Conservation (phyloP, 2,888 invertebrate species). For the Magallana nippona region DNA sequence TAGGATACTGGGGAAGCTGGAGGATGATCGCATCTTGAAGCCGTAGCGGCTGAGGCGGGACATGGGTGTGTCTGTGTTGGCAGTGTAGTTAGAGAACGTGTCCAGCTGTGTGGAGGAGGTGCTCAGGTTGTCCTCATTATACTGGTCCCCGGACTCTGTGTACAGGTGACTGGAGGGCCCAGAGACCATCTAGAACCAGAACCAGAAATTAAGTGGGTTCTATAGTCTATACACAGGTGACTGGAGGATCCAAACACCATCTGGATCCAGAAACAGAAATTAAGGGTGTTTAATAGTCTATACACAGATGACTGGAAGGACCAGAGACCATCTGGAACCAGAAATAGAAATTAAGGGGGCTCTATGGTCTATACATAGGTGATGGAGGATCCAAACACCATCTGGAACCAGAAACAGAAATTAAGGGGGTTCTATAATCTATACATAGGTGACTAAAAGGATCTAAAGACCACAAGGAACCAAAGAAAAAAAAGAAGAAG, state of each 20-base stretch:
- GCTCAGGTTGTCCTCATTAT: constrained; percentile 52
- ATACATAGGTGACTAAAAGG: no score
- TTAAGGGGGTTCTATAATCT: neutral
- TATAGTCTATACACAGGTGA: neutral
- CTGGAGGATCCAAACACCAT: neutral
- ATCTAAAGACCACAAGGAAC: no score
- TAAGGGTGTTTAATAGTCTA: neutral
- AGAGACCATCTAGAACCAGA: neutral
- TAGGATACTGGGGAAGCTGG: constrained; percentile 64
- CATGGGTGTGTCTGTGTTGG: constrained; percentile 53
- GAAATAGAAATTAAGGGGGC: no score
- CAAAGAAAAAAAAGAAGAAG: no score
- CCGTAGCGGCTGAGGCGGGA: constrained; percentile 56
- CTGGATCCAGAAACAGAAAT: neutral
- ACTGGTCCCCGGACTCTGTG: constrained; percentile 51
- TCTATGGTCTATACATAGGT: no score
- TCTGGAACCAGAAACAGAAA: constrained; percentile 1
- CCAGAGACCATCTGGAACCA: no score
- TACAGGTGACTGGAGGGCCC: constrained; percentile 11
- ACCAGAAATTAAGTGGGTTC: neutral
- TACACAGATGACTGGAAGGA: no score
- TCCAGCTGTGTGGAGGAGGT: constrained; percentile 54
- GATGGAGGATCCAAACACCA: neutral
- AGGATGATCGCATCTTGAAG: constrained; percentile 54
- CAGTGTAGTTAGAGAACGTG: constrained; percentile 52